phyloP scores from a whole-genome alignment of 2,888 invertebrate genomes.

The Pteria penguin region DNA sequence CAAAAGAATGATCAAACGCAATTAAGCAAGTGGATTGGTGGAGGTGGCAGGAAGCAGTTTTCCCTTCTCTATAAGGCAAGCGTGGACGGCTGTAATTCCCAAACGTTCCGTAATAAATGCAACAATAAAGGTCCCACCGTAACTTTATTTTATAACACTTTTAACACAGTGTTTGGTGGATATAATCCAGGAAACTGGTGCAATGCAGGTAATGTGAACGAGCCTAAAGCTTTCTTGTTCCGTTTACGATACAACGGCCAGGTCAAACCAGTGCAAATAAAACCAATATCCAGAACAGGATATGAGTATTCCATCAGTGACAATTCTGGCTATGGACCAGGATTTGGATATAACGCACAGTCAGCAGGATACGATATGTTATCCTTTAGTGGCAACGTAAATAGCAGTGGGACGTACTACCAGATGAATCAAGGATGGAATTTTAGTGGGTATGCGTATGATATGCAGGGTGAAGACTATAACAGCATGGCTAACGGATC shows the following conservation, averaged over 20 bases:
- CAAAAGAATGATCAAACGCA: conserved; percentile 28
- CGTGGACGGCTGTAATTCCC: conserved; percentile 31
- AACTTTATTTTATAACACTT: conserved; percentile 35
- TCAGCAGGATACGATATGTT: conserved; percentile 22
- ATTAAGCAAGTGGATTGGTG: conserved; percentile 40
- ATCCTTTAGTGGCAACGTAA: conserved; percentile 21
- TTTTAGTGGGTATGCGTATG: neutral
- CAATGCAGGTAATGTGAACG: neutral
- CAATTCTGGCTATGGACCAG: conserved; percentile 32
- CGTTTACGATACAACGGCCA: conserved; percentile 31
- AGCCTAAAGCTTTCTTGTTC: conserved; percentile 45
- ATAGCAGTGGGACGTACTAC: conserved; percentile 5
- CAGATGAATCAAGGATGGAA: conserved; percentile 1
- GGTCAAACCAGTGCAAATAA: conserved; percentile 20
- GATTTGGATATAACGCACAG: conserved; percentile 21
- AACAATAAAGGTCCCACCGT: conserved; percentile 47
- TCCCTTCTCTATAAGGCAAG: conserved; percentile 36
- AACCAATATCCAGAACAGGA: neutral
- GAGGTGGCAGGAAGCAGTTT: conserved; percentile 27
- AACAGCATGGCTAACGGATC: conserved; percentile 41
- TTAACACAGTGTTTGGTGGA: conserved; percentile 42
- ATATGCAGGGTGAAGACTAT: conserved; percentile 24
- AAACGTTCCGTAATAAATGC: conserved; percentile 43
- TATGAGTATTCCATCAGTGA: conserved; percentile 11
- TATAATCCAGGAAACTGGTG: conserved; percentile 42